These are phyloP conservation scores for Didymodactylos carnosus DNA, from an alignment of 2,888 invertebrate species.

Conservation along the genomic window DNA sequence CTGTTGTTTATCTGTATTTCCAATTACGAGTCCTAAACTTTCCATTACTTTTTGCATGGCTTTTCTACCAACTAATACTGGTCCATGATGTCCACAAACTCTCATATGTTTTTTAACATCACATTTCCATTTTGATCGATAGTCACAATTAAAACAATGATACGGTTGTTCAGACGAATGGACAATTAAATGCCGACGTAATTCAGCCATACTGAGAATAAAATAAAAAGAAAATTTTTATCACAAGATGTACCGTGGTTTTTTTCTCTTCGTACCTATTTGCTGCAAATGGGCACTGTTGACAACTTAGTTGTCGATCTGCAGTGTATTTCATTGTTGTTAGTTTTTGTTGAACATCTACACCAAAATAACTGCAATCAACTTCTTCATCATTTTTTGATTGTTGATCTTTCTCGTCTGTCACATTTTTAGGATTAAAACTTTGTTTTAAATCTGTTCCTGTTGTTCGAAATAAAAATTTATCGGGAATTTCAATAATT, in stretches of 20 bases:
- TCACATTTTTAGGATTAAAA: background rate
- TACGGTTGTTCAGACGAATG: constrained; percentile 12
- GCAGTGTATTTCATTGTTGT: background rate
- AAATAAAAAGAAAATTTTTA: too few relatives aligned
- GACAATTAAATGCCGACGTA: constrained; percentile 13
- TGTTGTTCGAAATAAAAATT: constrained; percentile 7
- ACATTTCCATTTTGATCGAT: constrained; percentile 12
- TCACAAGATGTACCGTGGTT: too few relatives aligned
- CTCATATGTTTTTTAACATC: constrained; percentile 14
- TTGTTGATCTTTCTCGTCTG: too few relatives aligned
- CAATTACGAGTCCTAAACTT: background rate
- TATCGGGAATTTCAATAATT: constrained; percentile 13
- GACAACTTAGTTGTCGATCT: constrained; percentile 1
- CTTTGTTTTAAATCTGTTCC: background rate
- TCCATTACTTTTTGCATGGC: constrained; percentile 14
- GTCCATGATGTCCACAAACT: constrained; percentile 5
- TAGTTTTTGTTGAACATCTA: background rate
- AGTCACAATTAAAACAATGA: constrained; percentile 13
- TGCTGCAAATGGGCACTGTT: constrained; percentile 13
- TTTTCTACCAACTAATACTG: constrained; percentile 12
- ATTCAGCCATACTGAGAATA: constrained; percentile 5
- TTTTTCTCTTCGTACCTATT: too few relatives aligned
- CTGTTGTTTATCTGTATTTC: background rate
- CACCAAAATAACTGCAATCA: background rate
- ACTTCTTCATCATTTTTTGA: too few relatives aligned